Base-by-base conservation (phyloP, 2,113 vertebrate genomes). In the Halcyon malimbica region DNA sequence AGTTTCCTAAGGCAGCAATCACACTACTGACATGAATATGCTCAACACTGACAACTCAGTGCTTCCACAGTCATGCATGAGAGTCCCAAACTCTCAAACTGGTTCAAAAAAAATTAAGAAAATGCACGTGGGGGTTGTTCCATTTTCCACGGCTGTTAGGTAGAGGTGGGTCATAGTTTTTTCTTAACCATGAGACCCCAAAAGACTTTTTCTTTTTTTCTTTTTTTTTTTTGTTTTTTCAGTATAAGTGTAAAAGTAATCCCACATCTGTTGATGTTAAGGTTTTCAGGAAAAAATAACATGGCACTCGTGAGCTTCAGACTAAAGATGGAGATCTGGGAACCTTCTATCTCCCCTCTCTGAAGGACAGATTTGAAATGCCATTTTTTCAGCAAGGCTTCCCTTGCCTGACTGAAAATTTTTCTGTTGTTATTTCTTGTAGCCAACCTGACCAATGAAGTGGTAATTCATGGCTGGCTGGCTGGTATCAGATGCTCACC, bases 401-500 rank as follows among this genome's bases (percentile, higher is more conserved):
- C 90, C 64, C 86, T 93, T 92, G 73, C 81, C 81, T 60, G 78
- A 84, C 64, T 88, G 88, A 77, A 81, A 69, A 29, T 26, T 25
- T 42, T 75, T 67, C 65, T 90, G 77, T 79, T 93, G 56, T 5
- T 95, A 65, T 74, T 89, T 41, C 39, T 35, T 4, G 1, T 8
- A 81, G 82, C 79, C 94, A 75, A 18, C 63, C 75, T 85, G 87
- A 89, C 92, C 96, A 93, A n/a, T 6, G 41, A 83, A 93, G 81
- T 89, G 82, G 64, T 24, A 63, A 89, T 75, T 74, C 81, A 62
- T 13, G 79, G 82, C 63, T 93, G 89, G 83, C 85, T 0, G 65
- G 89, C 88, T 92, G 90, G 20, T 76, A 56, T 92, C 96, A 94
- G 50, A 76, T 92, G 69, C 54, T 90, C 29, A 39, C n/a, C 87